These are phyloP conservation scores for Apogon hyalosoma DNA, from an alignment of 2,797 vertebrate species.

Conservation along the genomic window DNA sequence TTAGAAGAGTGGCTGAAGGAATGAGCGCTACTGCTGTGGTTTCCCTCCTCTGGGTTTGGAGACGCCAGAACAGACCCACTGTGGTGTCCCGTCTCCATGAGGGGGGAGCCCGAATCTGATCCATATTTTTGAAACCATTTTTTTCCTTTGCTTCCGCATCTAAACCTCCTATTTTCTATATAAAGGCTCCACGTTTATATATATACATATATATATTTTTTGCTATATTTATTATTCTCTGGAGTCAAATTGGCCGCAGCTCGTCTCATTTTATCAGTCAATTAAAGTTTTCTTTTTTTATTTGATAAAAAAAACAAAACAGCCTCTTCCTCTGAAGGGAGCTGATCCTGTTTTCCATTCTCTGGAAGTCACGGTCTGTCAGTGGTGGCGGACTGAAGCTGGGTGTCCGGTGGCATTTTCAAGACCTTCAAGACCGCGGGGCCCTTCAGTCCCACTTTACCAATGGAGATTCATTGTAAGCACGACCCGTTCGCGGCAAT, in stretches of 20 bases:
- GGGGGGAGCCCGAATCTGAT: slow-evolving; percentile 57
- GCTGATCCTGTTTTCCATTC: slow-evolving; percentile 15
- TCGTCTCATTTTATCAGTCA: not conserved
- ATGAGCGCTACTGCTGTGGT: slow-evolving; percentile 52
- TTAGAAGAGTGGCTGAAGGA: slow-evolving; percentile 47
- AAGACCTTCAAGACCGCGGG: slow-evolving; percentile 45
- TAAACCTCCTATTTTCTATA: slow-evolving; percentile 13
- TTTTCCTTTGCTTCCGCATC: not conserved
- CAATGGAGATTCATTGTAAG: slow-evolving; percentile 99
- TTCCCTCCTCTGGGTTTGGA: slow-evolving; percentile 66
- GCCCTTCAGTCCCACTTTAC: slow-evolving; percentile 66
- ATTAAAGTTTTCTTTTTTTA: not conserved
- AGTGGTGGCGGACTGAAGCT: slow-evolving; percentile 42
- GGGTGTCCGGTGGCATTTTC: slow-evolving; percentile 58
- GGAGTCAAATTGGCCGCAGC: slow-evolving; percentile 1
- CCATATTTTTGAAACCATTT: slow-evolving; percentile 34
- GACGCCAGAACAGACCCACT: slow-evolving; percentile 54
- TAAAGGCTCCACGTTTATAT: slow-evolving; percentile 3
- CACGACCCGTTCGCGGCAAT: slow-evolving; percentile 99
- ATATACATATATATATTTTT: too few species aligned
- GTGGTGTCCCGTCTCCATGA: slow-evolving; percentile 62
- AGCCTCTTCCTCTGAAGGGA: slow-evolving; percentile 31
- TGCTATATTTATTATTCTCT: not conserved
- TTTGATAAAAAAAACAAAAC: slow-evolving; percentile 1
- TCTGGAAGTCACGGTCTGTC: slow-evolving; percentile 47